phyloP scores from a whole-genome alignment of 2,113 vertebrate species.

The Ceyx melanurus region DNA sequence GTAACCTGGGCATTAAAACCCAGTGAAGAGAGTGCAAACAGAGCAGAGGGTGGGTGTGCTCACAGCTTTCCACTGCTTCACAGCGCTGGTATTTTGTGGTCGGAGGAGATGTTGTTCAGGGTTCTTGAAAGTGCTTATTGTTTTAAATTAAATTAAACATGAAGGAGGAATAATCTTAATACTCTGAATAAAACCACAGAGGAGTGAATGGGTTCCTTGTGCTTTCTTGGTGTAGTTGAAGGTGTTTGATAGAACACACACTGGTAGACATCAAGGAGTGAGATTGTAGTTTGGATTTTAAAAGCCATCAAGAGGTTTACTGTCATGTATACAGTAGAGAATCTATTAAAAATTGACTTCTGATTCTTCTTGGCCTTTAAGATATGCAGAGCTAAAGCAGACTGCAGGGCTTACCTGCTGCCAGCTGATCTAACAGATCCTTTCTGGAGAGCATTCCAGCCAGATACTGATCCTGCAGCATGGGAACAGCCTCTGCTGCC shows the following conservation, averaged over 20 bases:
- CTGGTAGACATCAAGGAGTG: background rate
- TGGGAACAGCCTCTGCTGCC: background rate
- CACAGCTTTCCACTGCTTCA: background rate
- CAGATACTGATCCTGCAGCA: background rate
- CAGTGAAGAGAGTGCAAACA: background rate
- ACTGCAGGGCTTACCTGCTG: background rate
- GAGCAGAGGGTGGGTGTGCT: background rate
- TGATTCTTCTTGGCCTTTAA: background rate
- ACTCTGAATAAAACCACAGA: background rate
- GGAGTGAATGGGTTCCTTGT: background rate
- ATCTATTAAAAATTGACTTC: background rate
- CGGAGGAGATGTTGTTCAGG: background rate
- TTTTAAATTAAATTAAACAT: background rate
- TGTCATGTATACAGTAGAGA: background rate
- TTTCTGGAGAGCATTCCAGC: accelerated
- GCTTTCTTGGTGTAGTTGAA: background rate
- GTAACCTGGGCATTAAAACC: background rate
- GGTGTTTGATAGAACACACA: background rate
- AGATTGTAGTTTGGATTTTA: background rate
- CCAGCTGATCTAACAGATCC: background rate
- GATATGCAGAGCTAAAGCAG: background rate
- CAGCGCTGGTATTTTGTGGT: background rate
- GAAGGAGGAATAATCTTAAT: background rate
- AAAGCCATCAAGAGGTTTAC: background rate
- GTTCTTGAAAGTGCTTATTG: background rate